phyloP scores from a whole-genome alignment of 2,888 invertebrate genomes.

The Myopa tessellatipennis region DNA sequence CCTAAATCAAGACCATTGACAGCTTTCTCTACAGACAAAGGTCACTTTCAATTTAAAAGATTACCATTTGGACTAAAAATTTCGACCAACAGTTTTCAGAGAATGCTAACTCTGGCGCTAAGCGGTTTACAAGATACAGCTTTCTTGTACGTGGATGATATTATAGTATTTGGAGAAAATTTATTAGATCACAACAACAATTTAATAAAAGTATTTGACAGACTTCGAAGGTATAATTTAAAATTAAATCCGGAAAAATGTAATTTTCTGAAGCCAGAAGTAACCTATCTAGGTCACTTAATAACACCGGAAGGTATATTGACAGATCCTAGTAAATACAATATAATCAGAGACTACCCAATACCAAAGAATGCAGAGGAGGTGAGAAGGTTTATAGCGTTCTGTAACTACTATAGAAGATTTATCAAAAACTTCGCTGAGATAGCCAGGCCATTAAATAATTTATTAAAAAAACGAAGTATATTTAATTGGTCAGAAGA shows the following conservation, averaged over 20 bases:
- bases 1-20: constrained; percentile 24
- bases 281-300: not conserved
- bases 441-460: too few relatives aligned
- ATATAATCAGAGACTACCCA: too few relatives aligned
- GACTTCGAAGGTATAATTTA: constrained; percentile 1
- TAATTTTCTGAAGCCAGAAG: not conserved
- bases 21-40: constrained; percentile 30
- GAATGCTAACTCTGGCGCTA: not conserved
- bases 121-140: not conserved
- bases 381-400: too few relatives aligned
- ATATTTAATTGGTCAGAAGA: too few relatives aligned
- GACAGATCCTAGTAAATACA: too few relatives aligned
- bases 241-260: constrained; percentile 3
- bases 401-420: too few relatives aligned
- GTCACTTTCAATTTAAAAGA: too few relatives aligned
- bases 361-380: too few relatives aligned
- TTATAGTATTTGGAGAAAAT: not conserved
- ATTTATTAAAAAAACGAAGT: too few relatives aligned
- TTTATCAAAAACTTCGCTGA: too few relatives aligned
- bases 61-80: too few relatives aligned
- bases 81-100: not conserved
- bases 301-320: too few relatives aligned
- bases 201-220: constrained; percentile 9
- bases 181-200: constrained; percentile 2
- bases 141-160: not conserved